Conservation (phyloP, 92 coral and sea anemone species). For the Isaurus tuberculatus region DNA sequence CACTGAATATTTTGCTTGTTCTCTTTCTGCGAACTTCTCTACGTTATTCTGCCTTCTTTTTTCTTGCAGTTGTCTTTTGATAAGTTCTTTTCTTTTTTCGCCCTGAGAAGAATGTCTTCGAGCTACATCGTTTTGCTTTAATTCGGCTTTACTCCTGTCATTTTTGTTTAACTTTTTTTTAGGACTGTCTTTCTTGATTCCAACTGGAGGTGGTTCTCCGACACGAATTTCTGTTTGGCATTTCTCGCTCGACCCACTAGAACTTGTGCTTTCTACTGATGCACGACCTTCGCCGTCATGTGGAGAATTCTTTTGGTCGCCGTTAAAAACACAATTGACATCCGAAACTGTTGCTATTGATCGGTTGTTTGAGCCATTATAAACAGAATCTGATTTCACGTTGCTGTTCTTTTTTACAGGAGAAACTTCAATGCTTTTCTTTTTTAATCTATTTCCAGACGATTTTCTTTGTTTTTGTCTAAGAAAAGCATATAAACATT, state of each 20-base stretch:
- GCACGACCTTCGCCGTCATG: slow-evolving; percentile 61
- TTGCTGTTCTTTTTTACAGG: slow-evolving; percentile 43
- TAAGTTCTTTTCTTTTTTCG: slow-evolving; percentile 62
- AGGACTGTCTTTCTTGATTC: slow-evolving; percentile 27
- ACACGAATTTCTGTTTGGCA: slow-evolving; percentile 60
- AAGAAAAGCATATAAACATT: slow-evolving; percentile 6
- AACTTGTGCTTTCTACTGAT: slow-evolving; percentile 65
- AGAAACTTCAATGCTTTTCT: slow-evolving; percentile 47
- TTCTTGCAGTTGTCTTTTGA: slow-evolving; percentile 74
- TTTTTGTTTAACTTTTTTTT: slow-evolving; percentile 23
- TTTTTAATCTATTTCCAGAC: slow-evolving; percentile 45
- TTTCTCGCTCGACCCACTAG: slow-evolving; percentile 71
- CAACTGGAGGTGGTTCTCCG: slow-evolving; percentile 26
- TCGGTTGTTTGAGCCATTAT: slow-evolving; percentile 67
- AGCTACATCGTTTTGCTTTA: slow-evolving; percentile 23
- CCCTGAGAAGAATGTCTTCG: slow-evolving; percentile 21
- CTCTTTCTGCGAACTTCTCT: slow-evolving; percentile 32
- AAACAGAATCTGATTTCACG: slow-evolving; percentile 81
- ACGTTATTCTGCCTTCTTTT: slow-evolving; percentile 59
- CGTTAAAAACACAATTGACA: slow-evolving; percentile 80
- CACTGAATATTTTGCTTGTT: slow-evolving; percentile 1
- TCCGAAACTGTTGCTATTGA: slow-evolving; percentile 86
- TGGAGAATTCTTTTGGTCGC: slow-evolving; percentile 46
- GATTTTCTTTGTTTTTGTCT: slow-evolving; percentile 85
- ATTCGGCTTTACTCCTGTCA: slow-evolving; percentile 29